phyloP scores from a whole-genome alignment of 2,113 vertebrate genomes.

The Syrmaticus mikado region DNA sequence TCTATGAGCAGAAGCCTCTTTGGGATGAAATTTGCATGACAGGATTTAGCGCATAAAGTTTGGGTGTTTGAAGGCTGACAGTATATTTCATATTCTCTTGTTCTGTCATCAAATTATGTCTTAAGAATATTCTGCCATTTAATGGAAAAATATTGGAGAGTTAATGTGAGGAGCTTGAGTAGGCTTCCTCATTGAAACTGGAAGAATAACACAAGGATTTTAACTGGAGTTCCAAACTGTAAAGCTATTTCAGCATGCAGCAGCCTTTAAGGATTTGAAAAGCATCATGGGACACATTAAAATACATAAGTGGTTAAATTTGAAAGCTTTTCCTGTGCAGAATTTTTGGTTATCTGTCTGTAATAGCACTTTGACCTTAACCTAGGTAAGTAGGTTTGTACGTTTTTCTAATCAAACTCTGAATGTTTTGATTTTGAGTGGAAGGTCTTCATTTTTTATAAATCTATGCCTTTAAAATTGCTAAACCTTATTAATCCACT shows the following conservation, averaged over 20 bases:
- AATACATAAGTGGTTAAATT: slow-evolving; percentile 27
- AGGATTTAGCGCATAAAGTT: neutral
- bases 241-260: neutral
- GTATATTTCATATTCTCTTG: neutral
- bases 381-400: neutral
- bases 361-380: slow-evolving; percentile 16
- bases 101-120: neutral
- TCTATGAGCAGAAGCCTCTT: neutral
- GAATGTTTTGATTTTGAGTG: slow-evolving; percentile 22
- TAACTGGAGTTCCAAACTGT: neutral
- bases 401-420: neutral
- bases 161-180: neutral
- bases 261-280: neutral
- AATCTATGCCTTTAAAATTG: neutral
- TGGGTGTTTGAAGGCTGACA: neutral
- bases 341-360: slow-evolving; percentile 27
- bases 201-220: neutral
- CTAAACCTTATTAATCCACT: slow-evolving; percentile 42
- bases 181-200: neutral
- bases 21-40: neutral
- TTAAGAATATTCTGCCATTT: neutral
- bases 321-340: slow-evolving; percentile 24
- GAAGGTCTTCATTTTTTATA: neutral
- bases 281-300: neutral
- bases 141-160: neutral